phyloP scores from a whole-genome alignment of 2,113 vertebrate species.

The Phodopus roborovskii region DNA sequence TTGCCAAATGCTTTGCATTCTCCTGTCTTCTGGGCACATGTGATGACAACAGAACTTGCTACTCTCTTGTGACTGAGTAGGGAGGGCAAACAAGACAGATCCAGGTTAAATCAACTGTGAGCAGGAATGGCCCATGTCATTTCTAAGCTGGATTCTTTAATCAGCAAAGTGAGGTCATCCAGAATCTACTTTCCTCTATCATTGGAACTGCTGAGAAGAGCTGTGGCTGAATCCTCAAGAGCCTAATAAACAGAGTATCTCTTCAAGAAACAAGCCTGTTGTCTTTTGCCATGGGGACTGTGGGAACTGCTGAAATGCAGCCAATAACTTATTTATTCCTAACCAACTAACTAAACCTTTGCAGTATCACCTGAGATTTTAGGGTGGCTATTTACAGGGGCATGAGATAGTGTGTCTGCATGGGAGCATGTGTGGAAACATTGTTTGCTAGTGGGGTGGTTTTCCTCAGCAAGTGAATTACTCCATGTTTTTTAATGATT shows the following conservation, averaged over 20 bases:
- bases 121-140: background rate
- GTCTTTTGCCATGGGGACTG: background rate
- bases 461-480: background rate
- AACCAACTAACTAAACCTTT: background rate
- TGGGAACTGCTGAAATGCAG: background rate
- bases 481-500: background rate
- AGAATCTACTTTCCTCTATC: background rate
- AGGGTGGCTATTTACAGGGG: background rate
- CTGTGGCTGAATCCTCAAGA: background rate
- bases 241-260: background rate
- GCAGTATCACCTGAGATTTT: background rate
- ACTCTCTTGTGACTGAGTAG: background rate
- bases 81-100: background rate
- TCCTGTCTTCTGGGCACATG: background rate
- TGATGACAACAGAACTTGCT: background rate
- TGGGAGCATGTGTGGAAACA: background rate
- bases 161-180: background rate
- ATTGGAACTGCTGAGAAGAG: background rate
- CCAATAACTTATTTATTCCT: background rate
- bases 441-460: background rate
- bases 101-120: background rate
- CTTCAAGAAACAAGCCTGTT: background rate
- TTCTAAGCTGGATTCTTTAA: background rate
- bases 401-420: background rate
- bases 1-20: constrained; percentile 33